Conservation (phyloP, 2,888 invertebrate genomes). For the Luperina testacea region DNA sequence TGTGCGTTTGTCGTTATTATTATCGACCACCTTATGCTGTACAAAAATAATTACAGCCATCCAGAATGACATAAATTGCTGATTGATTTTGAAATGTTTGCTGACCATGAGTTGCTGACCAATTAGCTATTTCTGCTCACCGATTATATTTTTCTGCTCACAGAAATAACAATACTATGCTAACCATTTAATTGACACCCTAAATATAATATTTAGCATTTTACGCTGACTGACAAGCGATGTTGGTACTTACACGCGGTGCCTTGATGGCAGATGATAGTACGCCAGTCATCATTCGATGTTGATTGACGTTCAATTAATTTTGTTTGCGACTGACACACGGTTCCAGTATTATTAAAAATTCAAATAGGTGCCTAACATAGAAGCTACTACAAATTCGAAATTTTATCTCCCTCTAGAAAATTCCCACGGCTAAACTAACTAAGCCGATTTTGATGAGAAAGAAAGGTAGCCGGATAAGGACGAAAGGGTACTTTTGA, state of each 20-base stretch:
- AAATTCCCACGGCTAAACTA: slow-evolving; percentile 36
- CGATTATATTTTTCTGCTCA: too few relatives aligned
- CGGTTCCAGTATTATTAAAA: background rate
- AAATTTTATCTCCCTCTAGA: slow-evolving; percentile 25
- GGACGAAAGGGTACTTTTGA: slow-evolving; percentile 32
- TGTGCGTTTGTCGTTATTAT: too few relatives aligned
- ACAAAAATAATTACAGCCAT: too few relatives aligned
- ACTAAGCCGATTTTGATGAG: slow-evolving; percentile 57
- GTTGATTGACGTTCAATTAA: slow-evolving; percentile 47
- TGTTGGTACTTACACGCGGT: background rate
- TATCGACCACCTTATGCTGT: too few relatives aligned
- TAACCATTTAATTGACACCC: too few relatives aligned
- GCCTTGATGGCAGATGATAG: background rate
- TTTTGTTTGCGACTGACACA: slow-evolving; percentile 25
- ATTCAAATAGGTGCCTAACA: background rate
- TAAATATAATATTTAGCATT: background rate
- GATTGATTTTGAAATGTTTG: too few relatives aligned
- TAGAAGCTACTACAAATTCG: background rate
- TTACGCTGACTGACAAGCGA: background rate
- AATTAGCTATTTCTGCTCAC: too few relatives aligned
- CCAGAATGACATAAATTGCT: too few relatives aligned
- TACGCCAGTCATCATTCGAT: slow-evolving; percentile 11
- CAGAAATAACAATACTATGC: too few relatives aligned
- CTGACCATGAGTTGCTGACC: too few relatives aligned
- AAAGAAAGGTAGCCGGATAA: slow-evolving; percentile 31